Evolutionary conservation across 2,888 invertebrate genomes (phyloP).

Genomic region (Drosophila recens): DNA sequence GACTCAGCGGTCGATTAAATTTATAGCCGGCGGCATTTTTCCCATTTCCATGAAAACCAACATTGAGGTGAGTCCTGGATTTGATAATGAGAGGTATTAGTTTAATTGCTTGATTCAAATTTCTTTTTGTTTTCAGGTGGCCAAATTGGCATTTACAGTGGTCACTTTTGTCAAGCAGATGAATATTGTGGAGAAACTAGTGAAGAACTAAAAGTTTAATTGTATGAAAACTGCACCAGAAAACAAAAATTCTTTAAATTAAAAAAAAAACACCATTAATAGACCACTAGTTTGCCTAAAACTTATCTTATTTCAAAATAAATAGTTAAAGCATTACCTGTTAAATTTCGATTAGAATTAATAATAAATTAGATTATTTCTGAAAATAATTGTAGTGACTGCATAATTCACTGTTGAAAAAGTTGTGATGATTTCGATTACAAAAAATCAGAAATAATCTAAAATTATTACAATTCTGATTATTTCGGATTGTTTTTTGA

Average conservation of each 20-base stretch:
- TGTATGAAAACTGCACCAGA: too few relatives aligned
- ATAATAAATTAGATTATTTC: too few relatives aligned
- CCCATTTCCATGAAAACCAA: constrained; percentile 49
- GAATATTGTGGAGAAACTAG: constrained; percentile 49
- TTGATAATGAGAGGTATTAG: not conserved
- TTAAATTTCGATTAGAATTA: too few relatives aligned
- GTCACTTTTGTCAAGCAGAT: constrained; percentile 54
- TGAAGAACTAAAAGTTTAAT: constrained; percentile 14
- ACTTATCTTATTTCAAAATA: not conserved
- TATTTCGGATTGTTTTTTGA: too few relatives aligned
- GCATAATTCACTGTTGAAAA: too few relatives aligned
- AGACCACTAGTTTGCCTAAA: too few relatives aligned
- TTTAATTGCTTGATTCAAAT: not conserved
- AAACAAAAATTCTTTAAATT: too few relatives aligned
- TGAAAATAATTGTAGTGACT: too few relatives aligned
- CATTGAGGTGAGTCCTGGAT: constrained; percentile 36
- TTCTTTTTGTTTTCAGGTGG: constrained; percentile 33
- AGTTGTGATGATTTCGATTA: too few relatives aligned
- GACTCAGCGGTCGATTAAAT: constrained; percentile 39
- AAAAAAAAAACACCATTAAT: too few relatives aligned
- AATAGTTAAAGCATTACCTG: not conserved
- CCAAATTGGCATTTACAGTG: constrained; percentile 62
- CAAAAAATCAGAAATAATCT: too few relatives aligned
- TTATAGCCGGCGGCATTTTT: constrained; percentile 49
- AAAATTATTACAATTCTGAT: too few relatives aligned